phyloP scores from a whole-genome alignment of 2,797 vertebrate species.

The Antennarius maculatus region DNA sequence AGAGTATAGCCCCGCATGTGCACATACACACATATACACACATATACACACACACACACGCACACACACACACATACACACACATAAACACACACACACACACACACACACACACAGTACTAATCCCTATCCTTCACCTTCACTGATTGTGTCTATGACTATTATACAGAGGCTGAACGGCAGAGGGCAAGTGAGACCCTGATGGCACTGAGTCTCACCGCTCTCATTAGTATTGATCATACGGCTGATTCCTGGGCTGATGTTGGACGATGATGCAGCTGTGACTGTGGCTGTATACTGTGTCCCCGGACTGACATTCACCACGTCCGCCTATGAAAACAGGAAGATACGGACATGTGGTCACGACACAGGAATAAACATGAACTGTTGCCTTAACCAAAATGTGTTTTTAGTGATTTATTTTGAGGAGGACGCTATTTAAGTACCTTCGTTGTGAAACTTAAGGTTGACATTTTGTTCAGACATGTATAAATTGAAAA shows the following conservation, averaged over 20 bases:
- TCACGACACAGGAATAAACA: neutral
- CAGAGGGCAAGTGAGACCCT: slow-evolving; percentile 38
- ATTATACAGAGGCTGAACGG: slow-evolving; percentile 20
- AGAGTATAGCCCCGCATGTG: slow-evolving; percentile 28
- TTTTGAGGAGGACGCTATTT: neutral
- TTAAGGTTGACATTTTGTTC: neutral
- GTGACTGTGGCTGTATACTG: slow-evolving; percentile 84
- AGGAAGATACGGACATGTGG: slow-evolving; percentile 19
- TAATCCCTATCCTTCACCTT: neutral
- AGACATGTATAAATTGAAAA: neutral
- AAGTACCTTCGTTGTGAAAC: neutral
- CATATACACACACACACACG: slow-evolving; percentile 30
- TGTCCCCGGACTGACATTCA: slow-evolving; percentile 81
- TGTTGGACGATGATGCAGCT: slow-evolving; percentile 85
- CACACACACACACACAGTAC: slow-evolving; percentile 26
- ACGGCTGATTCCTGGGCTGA: slow-evolving; percentile 89
- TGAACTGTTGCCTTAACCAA: neutral
- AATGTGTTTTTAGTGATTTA: neutral
- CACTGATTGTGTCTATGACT: slow-evolving; percentile 2
- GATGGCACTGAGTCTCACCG: slow-evolving; percentile 73
- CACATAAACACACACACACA: slow-evolving; percentile 32
- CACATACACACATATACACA: slow-evolving; percentile 26
- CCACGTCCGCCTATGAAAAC: slow-evolving; percentile 85
- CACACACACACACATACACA: slow-evolving; percentile 29
- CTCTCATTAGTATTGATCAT: slow-evolving; percentile 86